Evolutionary conservation across 2,113 vertebrate species (phyloP), one percentile per base, ranked within the genome.

Genomic region (Piliocolobus tephrosceles): DNA sequence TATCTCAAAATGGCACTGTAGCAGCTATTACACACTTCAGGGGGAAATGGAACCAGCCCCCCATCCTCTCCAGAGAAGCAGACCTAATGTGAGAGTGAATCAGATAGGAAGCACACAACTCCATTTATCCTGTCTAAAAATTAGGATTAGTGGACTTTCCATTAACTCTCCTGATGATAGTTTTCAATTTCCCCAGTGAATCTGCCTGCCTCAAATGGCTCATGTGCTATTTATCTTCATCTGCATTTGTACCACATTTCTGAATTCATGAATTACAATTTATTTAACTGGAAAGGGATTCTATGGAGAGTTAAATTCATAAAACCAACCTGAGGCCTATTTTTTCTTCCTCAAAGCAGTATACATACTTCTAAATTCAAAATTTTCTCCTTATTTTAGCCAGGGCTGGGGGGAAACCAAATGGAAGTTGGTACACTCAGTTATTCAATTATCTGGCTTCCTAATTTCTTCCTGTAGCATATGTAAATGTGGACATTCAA

Each of bases 181-280:
- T 66, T 97, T 92, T 84, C 92, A 94, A 93, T 97, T 97, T 96
- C 90, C 92, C 96, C 84, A 0, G 13, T 91, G 95, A 95, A 86
- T 97, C 91, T 96, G 80, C n/a, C 93, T 86, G 76, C 72, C 90
- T 94, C 58, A 5, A 11, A 88, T 86, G 95, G 89, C 52, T 95
- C 90, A 14, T 84, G 87, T 95, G 95, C 87, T 98, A 92, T 97
- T 98, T 97, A 92, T 97, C 96, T 96, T 96, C 94, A 88, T 95
- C 81, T 97, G 72, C 72, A 95, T 97, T 93, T 96, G 90, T 52
- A 92, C 92, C 66, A 50, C 87, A 88, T 96, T 95, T 97, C 96
- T 92, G 96, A 96, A 97, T 97, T 97, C 90, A 97, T 96, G 96
- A 98, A 97, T 98, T 96, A 95, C 92, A 97, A 96, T 95, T 90